Percentiles rank a stretch among this genome's conserved stretches.
phyloP scores from a whole-genome alignment of 1,140 invertebrate species.

The Drosophila pseudoananassae region DNA sequence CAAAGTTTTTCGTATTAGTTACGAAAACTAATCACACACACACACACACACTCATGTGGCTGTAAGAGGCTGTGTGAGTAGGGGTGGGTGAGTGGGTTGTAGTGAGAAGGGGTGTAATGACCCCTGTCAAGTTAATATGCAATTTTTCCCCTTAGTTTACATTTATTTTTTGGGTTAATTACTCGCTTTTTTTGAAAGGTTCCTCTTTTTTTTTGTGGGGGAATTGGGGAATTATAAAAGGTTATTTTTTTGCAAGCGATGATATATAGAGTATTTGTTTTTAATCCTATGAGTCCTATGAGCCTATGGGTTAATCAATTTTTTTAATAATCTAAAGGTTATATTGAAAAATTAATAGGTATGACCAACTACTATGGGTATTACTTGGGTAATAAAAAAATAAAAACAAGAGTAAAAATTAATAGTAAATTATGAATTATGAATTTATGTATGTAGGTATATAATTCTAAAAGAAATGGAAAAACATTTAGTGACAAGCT shows the following conservation, averaged over 20 bases:
- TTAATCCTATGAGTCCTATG: no score
- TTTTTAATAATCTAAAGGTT: no score
- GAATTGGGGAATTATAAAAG: not conserved
- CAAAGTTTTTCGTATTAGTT: conserved; percentile 54
- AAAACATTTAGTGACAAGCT: no score
- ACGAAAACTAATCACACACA: conserved; percentile 38
- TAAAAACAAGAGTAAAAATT: no score
- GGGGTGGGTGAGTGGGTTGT: not conserved
- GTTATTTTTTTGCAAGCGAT: not conserved
- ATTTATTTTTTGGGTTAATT: conserved; percentile 46
- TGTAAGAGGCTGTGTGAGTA: conserved; percentile 2
- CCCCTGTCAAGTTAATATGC: conserved; percentile 42
- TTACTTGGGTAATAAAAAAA: no score
- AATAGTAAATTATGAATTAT: no score
- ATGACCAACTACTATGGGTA: no score
- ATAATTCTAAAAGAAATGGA: no score
- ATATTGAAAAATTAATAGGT: no score
- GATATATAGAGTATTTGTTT: no score
- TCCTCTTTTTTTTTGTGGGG: not conserved
- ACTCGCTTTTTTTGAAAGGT: conserved; percentile 4
- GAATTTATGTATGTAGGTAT: no score
- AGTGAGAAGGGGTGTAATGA: conserved; percentile 2
- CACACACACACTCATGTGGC: conserved; percentile 1
- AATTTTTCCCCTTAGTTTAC: conserved; percentile 32
- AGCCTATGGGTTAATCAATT: no score